Percentiles rank a stretch among this genome's conserved stretches.
Conservation (phyloP, 2,113 vertebrate species). For the Platichthys flesus region DNA sequence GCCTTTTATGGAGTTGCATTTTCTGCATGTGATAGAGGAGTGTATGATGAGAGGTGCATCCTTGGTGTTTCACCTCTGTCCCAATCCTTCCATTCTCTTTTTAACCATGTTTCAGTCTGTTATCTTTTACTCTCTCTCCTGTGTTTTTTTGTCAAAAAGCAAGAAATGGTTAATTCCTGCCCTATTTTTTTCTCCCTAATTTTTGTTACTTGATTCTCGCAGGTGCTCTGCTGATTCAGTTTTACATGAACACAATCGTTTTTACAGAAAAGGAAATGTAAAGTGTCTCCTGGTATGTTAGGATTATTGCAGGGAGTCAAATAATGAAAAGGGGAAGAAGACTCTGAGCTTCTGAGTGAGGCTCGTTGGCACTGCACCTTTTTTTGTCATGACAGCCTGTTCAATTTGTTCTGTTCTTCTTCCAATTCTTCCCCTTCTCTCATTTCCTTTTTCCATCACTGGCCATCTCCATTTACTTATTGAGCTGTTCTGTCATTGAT, state of each 20-base stretch:
- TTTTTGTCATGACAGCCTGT: slow-evolving; percentile 67
- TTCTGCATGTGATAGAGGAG: slow-evolving; percentile 6
- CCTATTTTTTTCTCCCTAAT: not conserved
- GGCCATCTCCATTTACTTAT: slow-evolving; percentile 82
- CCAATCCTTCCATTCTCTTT: not conserved
- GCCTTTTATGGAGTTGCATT: slow-evolving; percentile 46
- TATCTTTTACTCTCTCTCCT: slow-evolving; percentile 11
- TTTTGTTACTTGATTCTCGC: not conserved
- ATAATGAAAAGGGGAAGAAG: slow-evolving; percentile 1
- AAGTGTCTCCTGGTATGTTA: not conserved
- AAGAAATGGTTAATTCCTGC: not conserved
- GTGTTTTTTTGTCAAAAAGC: slow-evolving; percentile 1
- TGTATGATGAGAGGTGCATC: slow-evolving; percentile 36
- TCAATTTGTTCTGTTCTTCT: slow-evolving; percentile 75
- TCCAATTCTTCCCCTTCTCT: slow-evolving; percentile 58
- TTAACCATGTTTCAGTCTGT: slow-evolving; percentile 10
- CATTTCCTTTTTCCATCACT: slow-evolving; percentile 78
- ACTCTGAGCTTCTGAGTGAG: slow-evolving; percentile 36
- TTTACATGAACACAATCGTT: not conserved
- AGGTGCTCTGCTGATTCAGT: not conserved
- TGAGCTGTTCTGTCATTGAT: slow-evolving; percentile 81
- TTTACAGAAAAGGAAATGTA: not conserved
- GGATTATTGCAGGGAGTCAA: slow-evolving; percentile 9
- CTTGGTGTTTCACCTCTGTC: slow-evolving; percentile 9
- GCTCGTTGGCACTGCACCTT: slow-evolving; percentile 49